Base-by-base conservation (phyloP, 2,888 invertebrate species). In the Cordilura impudica region DNA sequence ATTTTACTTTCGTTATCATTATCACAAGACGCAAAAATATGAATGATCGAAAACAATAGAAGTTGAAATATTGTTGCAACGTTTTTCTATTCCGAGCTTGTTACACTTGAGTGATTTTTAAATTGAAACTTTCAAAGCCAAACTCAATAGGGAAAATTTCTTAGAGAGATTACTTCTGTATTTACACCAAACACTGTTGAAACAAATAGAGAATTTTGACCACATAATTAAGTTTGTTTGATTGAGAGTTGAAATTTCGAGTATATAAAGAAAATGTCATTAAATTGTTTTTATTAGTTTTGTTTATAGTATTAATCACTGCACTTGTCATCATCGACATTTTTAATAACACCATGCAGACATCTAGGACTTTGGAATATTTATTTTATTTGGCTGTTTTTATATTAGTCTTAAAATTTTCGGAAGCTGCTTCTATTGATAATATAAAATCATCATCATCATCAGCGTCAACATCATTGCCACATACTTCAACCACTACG, bases 301-400 rank as follows among this genome's bases (percentile, higher is more conserved):
- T 16, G 43, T 49, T 63, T 35, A 1, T 19, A 58, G 61, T 43
- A 39, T 66, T 54, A 16, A 43, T 19, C 53, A 58, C 26, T 14
- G 12, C 49, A 47, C 65, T 23, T 65, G 69, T 31, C 60, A 47
- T 53, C 26, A 60, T 14, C 4, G 18, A 3, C 31, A 31, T 12
- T 5, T 10, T 81, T 43, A 51, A 8, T 35, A 18, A 2, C 8
- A 39, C 1, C 26, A 87, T 87, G 87, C 79, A 82, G 82, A 72
- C 84, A 60, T 78, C 78, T 63, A 86, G 83, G 72, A 84, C 83
- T 21, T 74, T 88, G 83, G 85, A 87, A 74, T 87, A 85, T 80
- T 65, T 87, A 8, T 79, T 84, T 65, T 86, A 85, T 63, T 56
- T 88, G 45, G 79, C 61, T 18, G 45, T 86, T 18, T 83, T 88